Evolutionary conservation across 2,113 vertebrate species (phyloP).

Genomic region (Sturnira hondurensis): DNA sequence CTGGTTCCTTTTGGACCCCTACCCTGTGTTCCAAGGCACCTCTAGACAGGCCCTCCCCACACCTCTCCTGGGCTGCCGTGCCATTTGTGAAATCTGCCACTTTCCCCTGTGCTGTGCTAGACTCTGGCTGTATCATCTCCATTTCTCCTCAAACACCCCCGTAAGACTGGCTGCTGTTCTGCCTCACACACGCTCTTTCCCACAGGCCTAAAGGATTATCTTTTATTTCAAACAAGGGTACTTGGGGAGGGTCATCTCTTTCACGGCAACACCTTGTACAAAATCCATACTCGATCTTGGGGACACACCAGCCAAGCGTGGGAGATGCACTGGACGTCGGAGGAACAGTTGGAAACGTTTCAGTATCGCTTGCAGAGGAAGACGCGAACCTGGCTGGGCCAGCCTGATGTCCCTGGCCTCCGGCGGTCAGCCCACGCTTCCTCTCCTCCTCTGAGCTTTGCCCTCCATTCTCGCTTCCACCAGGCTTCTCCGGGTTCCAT

Average conservation of each 20-base stretch:
- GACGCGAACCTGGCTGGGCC: fast-evolving
- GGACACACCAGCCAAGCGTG: not conserved
- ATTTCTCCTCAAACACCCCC: not conserved
- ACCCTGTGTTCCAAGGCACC: no score
- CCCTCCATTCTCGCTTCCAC: not conserved
- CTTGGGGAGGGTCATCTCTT: not conserved
- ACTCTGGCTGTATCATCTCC: not conserved
- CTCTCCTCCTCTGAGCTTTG: not conserved
- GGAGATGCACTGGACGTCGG: not conserved
- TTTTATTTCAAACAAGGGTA: not conserved
- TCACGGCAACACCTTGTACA: not conserved
- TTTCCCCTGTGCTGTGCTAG: fast-evolving
- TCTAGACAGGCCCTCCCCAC: not conserved
- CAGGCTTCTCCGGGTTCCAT: not conserved
- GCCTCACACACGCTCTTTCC: not conserved
- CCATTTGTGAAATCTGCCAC: not conserved
- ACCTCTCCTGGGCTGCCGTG: fast-evolving
- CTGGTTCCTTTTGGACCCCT: not conserved
- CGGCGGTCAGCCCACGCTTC: not conserved
- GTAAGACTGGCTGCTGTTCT: fast-evolving
- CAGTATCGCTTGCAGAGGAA: fast-evolving
- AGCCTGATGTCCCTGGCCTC: fast-evolving
- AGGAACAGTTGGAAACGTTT: not conserved
- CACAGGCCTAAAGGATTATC: not conserved
- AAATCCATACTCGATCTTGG: not conserved